Percentiles rank a stretch among this genome's conserved stretches.
Evolutionary conservation across 2,888 invertebrate genomes (phyloP).

Genomic region (Xestia rhomboidea): DNA sequence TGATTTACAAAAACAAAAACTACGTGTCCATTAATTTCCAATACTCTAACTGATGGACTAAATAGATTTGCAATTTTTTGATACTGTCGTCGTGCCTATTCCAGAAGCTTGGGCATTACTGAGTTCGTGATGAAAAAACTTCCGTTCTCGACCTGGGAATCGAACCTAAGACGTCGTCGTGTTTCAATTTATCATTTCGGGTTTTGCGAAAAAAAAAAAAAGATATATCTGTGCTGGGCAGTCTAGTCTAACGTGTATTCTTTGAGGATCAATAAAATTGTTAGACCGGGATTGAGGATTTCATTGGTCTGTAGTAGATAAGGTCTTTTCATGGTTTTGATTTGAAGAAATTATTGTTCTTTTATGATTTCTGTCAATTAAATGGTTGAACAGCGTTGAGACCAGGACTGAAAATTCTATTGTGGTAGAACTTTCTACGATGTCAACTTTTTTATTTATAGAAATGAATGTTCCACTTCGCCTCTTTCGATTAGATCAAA

Average conservation of each 20-base stretch:
- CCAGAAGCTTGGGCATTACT: not conserved
- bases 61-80: too few relatives aligned
- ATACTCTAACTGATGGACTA: too few relatives aligned
- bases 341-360: not conserved
- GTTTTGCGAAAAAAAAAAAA: conserved; percentile 27
- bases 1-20: too few relatives aligned
- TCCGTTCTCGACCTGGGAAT: not conserved
- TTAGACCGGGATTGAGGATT: not conserved
- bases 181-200: conserved; percentile 65
- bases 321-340: not conserved
- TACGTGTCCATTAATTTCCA: too few relatives aligned
- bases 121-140: not conserved
- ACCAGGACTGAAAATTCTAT: not conserved
- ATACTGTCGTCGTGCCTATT: too few relatives aligned
- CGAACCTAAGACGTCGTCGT: not conserved
- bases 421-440: not conserved
- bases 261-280: not conserved
- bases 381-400: conserved; percentile 6
- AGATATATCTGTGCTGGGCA: conserved; percentile 51
- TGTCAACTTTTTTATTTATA: too few relatives aligned
- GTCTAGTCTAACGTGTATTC: conserved; percentile 16
- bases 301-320: not conserved
- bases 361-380: conserved; percentile 3
- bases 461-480: not conserved
- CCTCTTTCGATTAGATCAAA: not conserved